Percentiles rank a stretch among this genome's conserved stretches.
Evolutionary conservation across 2,113 vertebrate species (phyloP).

Genomic region (Tetrax tetrax): DNA sequence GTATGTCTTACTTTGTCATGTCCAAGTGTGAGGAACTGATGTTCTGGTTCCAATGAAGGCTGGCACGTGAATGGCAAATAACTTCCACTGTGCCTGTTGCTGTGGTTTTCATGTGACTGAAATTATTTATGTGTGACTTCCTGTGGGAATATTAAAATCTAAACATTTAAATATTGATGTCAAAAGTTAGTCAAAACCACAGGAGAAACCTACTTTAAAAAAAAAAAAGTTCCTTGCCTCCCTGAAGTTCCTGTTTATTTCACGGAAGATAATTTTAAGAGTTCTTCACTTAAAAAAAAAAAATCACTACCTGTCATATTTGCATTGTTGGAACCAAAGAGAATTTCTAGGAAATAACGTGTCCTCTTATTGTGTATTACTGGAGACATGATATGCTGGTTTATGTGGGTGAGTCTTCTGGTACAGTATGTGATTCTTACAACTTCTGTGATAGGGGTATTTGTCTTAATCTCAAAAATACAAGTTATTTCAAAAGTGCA

Average conservation of each 20-base stretch:
- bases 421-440: neutral
- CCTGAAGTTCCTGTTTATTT: neutral
- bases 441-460: neutral
- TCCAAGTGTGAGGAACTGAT: neutral
- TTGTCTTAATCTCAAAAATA: neutral
- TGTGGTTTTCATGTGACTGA: neutral
- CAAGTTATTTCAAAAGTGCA: neutral
- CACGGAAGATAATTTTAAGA: neutral
- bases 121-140: neutral
- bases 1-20: neutral
- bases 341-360: neutral
- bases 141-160: neutral
- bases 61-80: neutral
- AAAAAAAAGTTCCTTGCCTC: neutral
- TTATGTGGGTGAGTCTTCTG: neutral
- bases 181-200: neutral
- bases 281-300: neutral
- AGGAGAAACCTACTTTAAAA: neutral
- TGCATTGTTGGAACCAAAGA: neutral
- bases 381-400: neutral
- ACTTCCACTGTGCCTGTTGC: neutral
- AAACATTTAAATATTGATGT: neutral
- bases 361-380: neutral
- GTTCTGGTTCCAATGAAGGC: neutral
- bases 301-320: neutral